Evolutionary conservation across 2,797 vertebrate genomes (phyloP).

Genomic region (Simalia tracyae): DNA sequence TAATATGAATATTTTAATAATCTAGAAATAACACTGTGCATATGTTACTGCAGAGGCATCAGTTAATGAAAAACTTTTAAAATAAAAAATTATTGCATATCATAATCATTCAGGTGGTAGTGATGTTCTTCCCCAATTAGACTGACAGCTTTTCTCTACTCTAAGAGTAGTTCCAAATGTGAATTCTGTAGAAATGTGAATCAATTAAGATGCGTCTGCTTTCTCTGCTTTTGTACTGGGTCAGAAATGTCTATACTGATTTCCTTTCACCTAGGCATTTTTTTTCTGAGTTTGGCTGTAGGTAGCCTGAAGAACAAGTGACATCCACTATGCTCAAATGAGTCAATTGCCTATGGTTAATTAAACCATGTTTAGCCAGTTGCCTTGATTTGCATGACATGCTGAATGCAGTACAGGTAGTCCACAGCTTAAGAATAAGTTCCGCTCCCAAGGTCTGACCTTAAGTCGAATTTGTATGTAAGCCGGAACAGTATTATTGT

Average conservation of each 20-base stretch:
- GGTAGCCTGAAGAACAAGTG: not conserved
- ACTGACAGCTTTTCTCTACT: not conserved
- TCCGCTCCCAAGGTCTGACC: too few relatives aligned
- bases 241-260: not conserved
- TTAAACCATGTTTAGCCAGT: not conserved
- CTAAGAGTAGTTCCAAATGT: not conserved
- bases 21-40: not conserved
- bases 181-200: not conserved
- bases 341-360: not conserved
- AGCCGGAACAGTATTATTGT: too few relatives aligned
- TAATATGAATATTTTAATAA: not conserved
- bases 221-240: not conserved
- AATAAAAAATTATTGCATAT: not conserved
- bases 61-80: not conserved
- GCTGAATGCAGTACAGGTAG: not conserved
- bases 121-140: not conserved
- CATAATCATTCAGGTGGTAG: not conserved
- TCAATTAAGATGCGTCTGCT: not conserved
- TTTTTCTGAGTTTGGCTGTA: not conserved
- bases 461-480: too few relatives aligned
- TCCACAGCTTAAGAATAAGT: too few relatives aligned
- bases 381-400: not conserved
- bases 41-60: not conserved
- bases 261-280: too few relatives aligned
- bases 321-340: not conserved